Evolutionary conservation across 2,888 invertebrate species (phyloP).

Genomic region (Philereme vetulata): DNA sequence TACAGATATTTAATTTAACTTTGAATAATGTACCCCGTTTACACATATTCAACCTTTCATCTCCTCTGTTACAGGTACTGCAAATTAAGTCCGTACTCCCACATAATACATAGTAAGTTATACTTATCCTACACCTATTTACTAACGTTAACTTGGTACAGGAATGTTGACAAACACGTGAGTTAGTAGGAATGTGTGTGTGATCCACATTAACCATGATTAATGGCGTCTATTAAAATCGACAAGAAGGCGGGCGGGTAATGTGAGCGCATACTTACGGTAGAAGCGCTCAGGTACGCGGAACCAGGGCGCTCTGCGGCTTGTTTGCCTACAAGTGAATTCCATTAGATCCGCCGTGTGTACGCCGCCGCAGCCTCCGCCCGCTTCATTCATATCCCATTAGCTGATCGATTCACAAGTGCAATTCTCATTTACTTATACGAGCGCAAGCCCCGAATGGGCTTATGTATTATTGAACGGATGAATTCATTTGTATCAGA

Average conservation of each 20-base stretch:
- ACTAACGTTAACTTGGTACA: constrained; percentile 31
- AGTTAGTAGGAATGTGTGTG: constrained; percentile 35
- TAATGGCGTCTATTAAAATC: constrained; percentile 42
- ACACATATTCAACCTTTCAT: constrained; percentile 19
- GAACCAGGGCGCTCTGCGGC: constrained; percentile 67
- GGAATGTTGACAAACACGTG: constrained; percentile 40
- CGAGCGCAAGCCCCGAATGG: constrained; percentile 35
- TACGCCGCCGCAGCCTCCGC: constrained; percentile 71
- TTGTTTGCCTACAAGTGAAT: constrained; percentile 83
- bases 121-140: constrained; percentile 26
- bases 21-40: constrained; percentile 1
- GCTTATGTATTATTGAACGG: constrained; percentile 36
- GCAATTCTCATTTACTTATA: constrained; percentile 60
- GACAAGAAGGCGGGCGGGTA: constrained; percentile 41
- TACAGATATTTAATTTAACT: neutral
- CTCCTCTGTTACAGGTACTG: constrained; percentile 43
- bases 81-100: constrained; percentile 20
- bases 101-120: constrained; percentile 29
- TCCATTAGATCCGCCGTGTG: constrained; percentile 80
- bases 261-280: constrained; percentile 54
- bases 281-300: constrained; percentile 51
- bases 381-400: constrained; percentile 81
- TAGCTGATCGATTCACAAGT: constrained; percentile 80
- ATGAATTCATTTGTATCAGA: constrained; percentile 37
- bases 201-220: constrained; percentile 42